A percentile compares a stretch with the other conserved stretches of the same genome.
phyloP scores from a whole-genome alignment of 2,113 vertebrate species.

The Rhodinocichla rosea region DNA sequence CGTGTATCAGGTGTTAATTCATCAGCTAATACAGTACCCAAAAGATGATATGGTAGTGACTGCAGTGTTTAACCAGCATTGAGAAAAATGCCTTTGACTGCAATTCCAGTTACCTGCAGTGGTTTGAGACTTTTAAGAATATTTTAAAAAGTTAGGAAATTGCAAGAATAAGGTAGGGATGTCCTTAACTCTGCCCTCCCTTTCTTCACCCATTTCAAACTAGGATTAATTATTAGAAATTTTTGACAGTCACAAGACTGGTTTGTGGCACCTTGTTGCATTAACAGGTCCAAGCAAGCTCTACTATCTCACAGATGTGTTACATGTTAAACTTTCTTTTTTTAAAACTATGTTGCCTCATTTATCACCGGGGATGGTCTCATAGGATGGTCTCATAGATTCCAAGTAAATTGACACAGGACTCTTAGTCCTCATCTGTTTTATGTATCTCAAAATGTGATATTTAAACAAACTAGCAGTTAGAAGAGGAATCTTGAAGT shows the following conservation, averaged over 20 bases:
- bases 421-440: background rate
- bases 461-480: background rate
- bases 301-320: background rate
- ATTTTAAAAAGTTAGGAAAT: background rate
- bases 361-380: background rate
- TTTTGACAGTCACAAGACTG: background rate
- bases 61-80: background rate
- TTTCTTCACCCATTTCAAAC: background rate
- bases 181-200: background rate
- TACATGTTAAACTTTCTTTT: background rate
- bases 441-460: background rate
- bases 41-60: background rate
- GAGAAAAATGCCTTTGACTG: background rate
- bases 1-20: background rate
- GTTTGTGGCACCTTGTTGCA: background rate
- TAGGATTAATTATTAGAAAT: background rate
- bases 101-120: background rate
- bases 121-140: background rate
- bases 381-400: background rate
- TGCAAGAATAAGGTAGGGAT: rapidly evolving
- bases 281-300: background rate
- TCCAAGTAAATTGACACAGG: background rate
- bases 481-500: background rate
- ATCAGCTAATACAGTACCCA: background rate
- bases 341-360: background rate